Percentiles rank a stretch among this genome's conserved stretches.
phyloP scores from a whole-genome alignment of 2,797 vertebrate genomes.

The Sebastes oblongus region DNA sequence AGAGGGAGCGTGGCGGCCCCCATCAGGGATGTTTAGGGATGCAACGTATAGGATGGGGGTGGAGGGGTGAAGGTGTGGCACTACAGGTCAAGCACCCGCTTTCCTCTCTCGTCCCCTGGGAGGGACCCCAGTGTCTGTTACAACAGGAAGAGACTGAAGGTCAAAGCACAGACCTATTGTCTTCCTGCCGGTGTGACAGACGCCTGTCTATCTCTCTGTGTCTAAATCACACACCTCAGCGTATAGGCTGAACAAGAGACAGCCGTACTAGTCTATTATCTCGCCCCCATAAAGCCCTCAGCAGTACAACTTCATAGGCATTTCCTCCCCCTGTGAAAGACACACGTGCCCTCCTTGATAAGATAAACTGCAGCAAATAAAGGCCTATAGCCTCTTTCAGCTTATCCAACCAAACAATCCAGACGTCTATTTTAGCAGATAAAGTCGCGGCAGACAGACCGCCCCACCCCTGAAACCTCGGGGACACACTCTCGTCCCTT shows the following conservation, averaged over 20 bases:
- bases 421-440: slow-evolving; percentile 61
- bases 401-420: slow-evolving; percentile 50
- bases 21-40: slow-evolving; percentile 54
- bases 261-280: slow-evolving; percentile 36
- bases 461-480: slow-evolving; percentile 47
- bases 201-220: slow-evolving; percentile 48
- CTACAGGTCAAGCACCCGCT: slow-evolving; percentile 52
- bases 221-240: slow-evolving; percentile 2
- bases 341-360: slow-evolving; percentile 29
- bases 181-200: slow-evolving; percentile 77
- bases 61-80: slow-evolving; percentile 56
- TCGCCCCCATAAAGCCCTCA: slow-evolving; percentile 42
- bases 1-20: slow-evolving; percentile 32
- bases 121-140: slow-evolving; percentile 53
- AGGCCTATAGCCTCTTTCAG: slow-evolving; percentile 21
- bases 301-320: slow-evolving; percentile 39
- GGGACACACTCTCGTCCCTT: slow-evolving; percentile 63
- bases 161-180: slow-evolving; percentile 68
- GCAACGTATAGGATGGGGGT: background rate
- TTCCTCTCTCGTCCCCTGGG: slow-evolving; percentile 66
- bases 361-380: slow-evolving; percentile 46
- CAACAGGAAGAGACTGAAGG: slow-evolving; percentile 73
- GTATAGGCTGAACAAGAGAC: background rate
- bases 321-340: slow-evolving; percentile 38
- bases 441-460: slow-evolving; percentile 34